A percentile compares a stretch with the other conserved stretches of the same genome.
These are phyloP conservation scores for Caenorhabditis auriculariae DNA, from an alignment of 2,888 invertebrate species.

Conservation along the genomic window DNA sequence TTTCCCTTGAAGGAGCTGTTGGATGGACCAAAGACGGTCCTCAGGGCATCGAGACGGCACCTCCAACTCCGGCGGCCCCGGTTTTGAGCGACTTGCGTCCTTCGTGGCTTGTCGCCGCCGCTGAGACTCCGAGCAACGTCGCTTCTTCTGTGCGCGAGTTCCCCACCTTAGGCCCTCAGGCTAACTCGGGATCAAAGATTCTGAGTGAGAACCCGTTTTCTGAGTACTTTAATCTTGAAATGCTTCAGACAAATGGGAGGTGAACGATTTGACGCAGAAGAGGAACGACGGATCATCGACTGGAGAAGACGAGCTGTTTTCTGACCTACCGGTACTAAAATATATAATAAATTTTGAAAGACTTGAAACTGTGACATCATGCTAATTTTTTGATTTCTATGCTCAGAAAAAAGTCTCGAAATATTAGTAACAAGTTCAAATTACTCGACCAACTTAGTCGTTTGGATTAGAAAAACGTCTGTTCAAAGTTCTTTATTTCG, in stretches of 20 bases:
- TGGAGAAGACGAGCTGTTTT: not conserved
- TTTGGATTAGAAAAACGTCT: too few relatives aligned
- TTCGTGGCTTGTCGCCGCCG: constrained; percentile 32
- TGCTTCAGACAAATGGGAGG: constrained; percentile 28
- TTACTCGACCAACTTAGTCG: too few relatives aligned
- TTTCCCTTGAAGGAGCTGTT: constrained; percentile 67
- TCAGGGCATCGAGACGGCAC: constrained; percentile 4
- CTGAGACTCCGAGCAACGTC: constrained; percentile 21
- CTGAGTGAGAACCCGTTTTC: not conserved
- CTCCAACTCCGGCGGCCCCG: constrained; percentile 20
- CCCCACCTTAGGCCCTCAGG: constrained; percentile 74
- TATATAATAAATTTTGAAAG: too few relatives aligned
- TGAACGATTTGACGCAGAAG: not conserved
- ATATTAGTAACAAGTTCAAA: too few relatives aligned
- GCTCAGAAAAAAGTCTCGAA: too few relatives aligned
- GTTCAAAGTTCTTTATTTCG: too few relatives aligned
- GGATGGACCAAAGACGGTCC: constrained; percentile 76
- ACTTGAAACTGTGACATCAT: too few relatives aligned
- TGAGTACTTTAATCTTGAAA: not conserved
- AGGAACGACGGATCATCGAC: not conserved
- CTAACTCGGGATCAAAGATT: not conserved
- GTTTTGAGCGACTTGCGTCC: constrained; percentile 20
- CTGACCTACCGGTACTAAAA: not conserved
- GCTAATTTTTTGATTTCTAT: too few relatives aligned
- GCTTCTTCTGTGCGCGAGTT: constrained; percentile 76